A percentile compares a stretch with the other conserved stretches of the same genome.
Evolutionary conservation across 1,140 invertebrate species (phyloP).

Genomic region (Lasaia peninsularis): DNA sequence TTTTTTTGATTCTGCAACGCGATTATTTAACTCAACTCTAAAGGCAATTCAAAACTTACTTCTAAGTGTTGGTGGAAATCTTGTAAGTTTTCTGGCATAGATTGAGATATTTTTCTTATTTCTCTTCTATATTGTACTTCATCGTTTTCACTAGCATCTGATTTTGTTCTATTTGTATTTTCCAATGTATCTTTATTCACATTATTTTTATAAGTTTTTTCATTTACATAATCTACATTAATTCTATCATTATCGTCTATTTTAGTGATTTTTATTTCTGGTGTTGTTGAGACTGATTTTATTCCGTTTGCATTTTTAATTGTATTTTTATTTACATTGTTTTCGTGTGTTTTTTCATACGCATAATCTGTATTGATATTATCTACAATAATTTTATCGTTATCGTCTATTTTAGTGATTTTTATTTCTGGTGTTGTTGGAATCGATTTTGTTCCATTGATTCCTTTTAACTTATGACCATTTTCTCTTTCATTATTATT

Average conservation of each 20-base stretch:
- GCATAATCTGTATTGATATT: too few relatives aligned
- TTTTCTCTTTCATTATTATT: slow-evolving; percentile 3
- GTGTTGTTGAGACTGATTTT: too few relatives aligned
- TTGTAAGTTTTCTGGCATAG: slow-evolving; percentile 10
- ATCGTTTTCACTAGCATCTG: slow-evolving; percentile 19
- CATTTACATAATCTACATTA: not conserved
- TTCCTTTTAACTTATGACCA: not conserved
- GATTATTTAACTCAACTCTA: too few relatives aligned
- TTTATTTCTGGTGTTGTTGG: not conserved
- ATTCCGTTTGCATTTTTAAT: not conserved
- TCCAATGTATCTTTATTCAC: not conserved
- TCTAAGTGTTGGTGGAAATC: not conserved
- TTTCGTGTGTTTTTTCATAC: too few relatives aligned
- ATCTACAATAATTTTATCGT: not conserved
- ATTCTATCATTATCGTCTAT: not conserved
- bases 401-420: not conserved
- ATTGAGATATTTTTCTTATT: slow-evolving; percentile 4
- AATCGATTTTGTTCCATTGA: not conserved
- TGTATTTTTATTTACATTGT: not conserved
- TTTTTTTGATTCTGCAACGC: too few relatives aligned
- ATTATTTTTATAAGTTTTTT: too few relatives aligned
- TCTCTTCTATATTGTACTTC: slow-evolving; percentile 30
- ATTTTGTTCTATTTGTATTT: not conserved
- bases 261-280: not conserved
- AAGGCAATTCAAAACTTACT: not conserved